phyloP scores from a whole-genome alignment of 2,113 vertebrate genomes.

The Oenanthe melanoleuca region DNA sequence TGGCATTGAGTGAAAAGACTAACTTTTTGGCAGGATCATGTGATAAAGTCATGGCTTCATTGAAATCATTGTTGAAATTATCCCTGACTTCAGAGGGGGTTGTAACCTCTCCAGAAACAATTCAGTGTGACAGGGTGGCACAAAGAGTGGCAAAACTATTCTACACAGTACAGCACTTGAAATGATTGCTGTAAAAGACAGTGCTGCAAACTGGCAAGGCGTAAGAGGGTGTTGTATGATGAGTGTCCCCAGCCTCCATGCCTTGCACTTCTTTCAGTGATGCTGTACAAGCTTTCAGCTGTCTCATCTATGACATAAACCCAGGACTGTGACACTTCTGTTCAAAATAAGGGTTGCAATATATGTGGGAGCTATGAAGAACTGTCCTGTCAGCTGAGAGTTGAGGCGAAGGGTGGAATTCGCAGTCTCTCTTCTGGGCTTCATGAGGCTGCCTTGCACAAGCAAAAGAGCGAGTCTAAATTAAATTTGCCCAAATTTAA shows the following conservation, averaged over 20 bases:
- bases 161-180: neutral
- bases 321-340: neutral
- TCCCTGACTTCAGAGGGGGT: neutral
- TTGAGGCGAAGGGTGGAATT: neutral
- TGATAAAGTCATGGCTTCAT: neutral
- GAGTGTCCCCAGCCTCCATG: neutral
- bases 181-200: fast-evolving
- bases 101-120: neutral
- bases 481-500: neutral
- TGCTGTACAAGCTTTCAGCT: neutral
- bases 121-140: neutral
- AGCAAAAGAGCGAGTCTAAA: neutral
- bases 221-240: neutral
- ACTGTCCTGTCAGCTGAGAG: neutral
- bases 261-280: neutral
- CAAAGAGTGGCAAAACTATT: neutral
- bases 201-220: neutral
- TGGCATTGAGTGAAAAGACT: neutral
- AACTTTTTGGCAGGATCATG: neutral
- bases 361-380: neutral
- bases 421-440: neutral
- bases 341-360: neutral
- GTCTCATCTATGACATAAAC: neutral
- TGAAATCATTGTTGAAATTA: neutral
- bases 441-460: neutral